Percentiles rank a stretch among this genome's conserved stretches.
phyloP scores from a whole-genome alignment of 2,888 invertebrate genomes.

The Conops quadrifasciatus region DNA sequence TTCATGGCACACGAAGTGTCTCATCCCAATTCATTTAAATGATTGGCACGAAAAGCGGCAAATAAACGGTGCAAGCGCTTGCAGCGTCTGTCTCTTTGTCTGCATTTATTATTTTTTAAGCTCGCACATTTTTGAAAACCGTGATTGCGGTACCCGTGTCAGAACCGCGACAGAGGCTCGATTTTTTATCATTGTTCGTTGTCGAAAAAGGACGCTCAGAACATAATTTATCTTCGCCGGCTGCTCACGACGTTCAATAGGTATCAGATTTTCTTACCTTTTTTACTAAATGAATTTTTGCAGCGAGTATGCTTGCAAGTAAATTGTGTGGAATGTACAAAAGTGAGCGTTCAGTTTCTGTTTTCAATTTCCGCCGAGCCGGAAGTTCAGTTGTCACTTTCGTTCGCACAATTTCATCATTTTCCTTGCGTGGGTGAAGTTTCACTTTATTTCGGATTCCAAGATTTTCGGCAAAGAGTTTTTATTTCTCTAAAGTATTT shows the following conservation, averaged over 20 bases:
- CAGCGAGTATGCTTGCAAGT: neutral
- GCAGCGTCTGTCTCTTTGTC: neutral
- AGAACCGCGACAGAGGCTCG: no score
- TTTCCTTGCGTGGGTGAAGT: no score
- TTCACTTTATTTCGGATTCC: no score
- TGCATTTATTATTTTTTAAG: neutral
- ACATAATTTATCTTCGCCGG: constrained; percentile 20
- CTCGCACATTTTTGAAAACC: neutral
- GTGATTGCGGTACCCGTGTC: no score
- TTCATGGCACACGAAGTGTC: neutral
- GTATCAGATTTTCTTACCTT: neutral
- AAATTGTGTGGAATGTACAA: no score
- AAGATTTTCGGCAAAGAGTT: no score
- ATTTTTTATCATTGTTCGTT: no score
- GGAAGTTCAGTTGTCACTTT: constrained; percentile 36
- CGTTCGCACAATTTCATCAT: neutral
- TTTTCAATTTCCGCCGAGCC: constrained; percentile 32
- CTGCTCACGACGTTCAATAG: constrained; percentile 19
- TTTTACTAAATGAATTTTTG: neutral
- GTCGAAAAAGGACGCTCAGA: neutral
- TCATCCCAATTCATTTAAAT: no score
- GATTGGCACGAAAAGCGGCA: no score
- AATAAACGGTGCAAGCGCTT: no score
- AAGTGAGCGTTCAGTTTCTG: no score
- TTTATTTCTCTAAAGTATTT: no score